These are phyloP conservation scores for Sebastes cheni DNA, from an alignment of 2,797 vertebrate species.

Conservation along the genomic window DNA sequence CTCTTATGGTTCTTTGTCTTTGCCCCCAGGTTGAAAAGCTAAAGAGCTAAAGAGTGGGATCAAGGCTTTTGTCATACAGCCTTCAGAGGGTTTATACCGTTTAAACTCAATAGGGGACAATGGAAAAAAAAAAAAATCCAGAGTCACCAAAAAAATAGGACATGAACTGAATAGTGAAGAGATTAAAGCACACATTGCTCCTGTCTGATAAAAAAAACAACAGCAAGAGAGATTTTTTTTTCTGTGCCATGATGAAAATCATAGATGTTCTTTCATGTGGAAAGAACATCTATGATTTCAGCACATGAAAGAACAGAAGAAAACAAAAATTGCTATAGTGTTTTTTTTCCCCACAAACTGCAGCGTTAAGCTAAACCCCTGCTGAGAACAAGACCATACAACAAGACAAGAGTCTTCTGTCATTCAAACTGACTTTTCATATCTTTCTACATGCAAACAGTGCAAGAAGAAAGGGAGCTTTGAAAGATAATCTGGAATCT, in stretches of 20 bases:
- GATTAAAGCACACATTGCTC: conserved; percentile 18
- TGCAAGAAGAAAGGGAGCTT: conserved; percentile 5
- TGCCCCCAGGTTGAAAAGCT: neutral
- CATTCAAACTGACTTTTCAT: neutral
- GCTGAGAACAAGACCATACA: conserved; percentile 26
- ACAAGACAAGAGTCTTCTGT: neutral
- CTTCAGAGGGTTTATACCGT: neutral
- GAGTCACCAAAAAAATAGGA: conserved; percentile 29
- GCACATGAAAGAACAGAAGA: conserved; percentile 26
- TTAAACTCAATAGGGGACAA: conserved; percentile 33
- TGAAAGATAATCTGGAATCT: conserved; percentile 14
- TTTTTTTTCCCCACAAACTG: neutral
- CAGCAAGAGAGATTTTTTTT: neutral
- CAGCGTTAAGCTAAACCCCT: conserved; percentile 11
- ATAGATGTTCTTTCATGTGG: no score
- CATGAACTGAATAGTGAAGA: conserved; percentile 19
- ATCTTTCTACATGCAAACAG: conserved; percentile 5
- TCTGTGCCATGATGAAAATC: conserved; percentile 36
- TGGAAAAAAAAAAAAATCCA: neutral
- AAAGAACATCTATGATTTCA: conserved; percentile 24
- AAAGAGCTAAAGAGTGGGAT: neutral
- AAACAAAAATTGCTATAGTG: conserved; percentile 32
- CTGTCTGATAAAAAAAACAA: conserved; percentile 10
- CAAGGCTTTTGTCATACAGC: conserved; percentile 10
- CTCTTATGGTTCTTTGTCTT: neutral